phyloP scores from a whole-genome alignment of 2,113 vertebrate species.

The Odocoileus virginianus region DNA sequence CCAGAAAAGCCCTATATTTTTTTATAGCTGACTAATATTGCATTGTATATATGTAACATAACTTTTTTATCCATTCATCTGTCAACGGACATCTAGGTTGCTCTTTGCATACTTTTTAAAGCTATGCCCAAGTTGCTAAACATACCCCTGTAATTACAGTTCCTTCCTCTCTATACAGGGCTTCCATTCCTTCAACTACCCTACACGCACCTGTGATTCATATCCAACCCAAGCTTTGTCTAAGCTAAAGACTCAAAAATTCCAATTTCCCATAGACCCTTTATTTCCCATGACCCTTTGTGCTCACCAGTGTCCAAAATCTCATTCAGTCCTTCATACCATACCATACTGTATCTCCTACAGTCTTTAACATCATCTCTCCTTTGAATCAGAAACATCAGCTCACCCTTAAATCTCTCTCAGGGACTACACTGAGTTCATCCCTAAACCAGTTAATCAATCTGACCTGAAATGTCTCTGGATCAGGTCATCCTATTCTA shows the following conservation, averaged over 20 bases:
- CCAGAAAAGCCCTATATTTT: background rate
- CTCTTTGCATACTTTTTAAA: background rate
- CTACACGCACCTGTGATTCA: background rate
- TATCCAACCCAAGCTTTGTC: background rate
- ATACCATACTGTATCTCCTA: background rate
- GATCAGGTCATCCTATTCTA: background rate
- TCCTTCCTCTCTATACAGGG: background rate
- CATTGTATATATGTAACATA: background rate
- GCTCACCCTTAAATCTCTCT: background rate
- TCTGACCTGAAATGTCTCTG: background rate
- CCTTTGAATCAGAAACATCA: background rate
- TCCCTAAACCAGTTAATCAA: too few relatives aligned
- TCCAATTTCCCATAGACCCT: background rate
- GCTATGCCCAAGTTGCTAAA: background rate
- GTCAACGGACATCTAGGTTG: background rate
- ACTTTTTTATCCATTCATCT: background rate
- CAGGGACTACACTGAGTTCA: accelerated
- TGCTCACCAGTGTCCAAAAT: background rate
- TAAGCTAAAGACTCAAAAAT: background rate
- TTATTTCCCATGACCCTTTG: accelerated
- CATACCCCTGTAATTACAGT: background rate
- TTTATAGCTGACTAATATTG: background rate
- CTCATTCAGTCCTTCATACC: background rate
- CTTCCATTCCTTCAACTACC: background rate
- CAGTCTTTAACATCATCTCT: background rate